Evolutionary conservation across 2,797 vertebrate genomes (phyloP), one percentile per base, ranked within the genome.

Genomic region (Zalophus californianus): DNA sequence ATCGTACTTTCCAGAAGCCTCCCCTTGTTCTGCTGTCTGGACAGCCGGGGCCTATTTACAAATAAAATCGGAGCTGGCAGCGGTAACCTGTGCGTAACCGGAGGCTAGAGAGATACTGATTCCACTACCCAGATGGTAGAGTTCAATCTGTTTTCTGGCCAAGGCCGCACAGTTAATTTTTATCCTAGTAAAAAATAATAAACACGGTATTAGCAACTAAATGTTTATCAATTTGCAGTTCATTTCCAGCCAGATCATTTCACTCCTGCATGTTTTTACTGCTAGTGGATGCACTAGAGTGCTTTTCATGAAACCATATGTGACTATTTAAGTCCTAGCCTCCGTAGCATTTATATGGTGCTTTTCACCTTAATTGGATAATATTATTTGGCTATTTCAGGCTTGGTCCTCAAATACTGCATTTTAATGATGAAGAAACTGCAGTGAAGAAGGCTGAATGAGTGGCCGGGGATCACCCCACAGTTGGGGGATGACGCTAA

Each of bases 181-280:
- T 98, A 98, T 97, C 97, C 98, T 96, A 98, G 98, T 98, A 97
- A 98, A 98, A 98, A 98, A 98, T 97, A 98, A 97, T 98, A 98
- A 98, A 97, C 98, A 98, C 96, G 38, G 90, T 96, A 97, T 98
- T 93, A 96, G 94, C 97, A 98, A 98, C 98, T 96, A 97, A 97
- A 94, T 92, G 79, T 95, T 95, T 88, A 93, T 98, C 98, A 95
- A 92, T 97, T 98, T 98, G 92, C 98, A 95, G 98, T 97, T 97
- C 94, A 64, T 93, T 97, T 96, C 94, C 97, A 97, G 96, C 89
- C 92, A 92, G 91, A 44, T 64, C 90, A 25, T 79, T 93, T 91
- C 48, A 7, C 95, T 95, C 86, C 80, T 18, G 91, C 52, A 0
- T 93, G 95, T 66, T 97, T 97, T 98, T 95, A 89, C 91, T 66